Evolutionary conservation across 2,888 invertebrate genomes (phyloP).

Genomic region (Rhagonycha lutea): DNA sequence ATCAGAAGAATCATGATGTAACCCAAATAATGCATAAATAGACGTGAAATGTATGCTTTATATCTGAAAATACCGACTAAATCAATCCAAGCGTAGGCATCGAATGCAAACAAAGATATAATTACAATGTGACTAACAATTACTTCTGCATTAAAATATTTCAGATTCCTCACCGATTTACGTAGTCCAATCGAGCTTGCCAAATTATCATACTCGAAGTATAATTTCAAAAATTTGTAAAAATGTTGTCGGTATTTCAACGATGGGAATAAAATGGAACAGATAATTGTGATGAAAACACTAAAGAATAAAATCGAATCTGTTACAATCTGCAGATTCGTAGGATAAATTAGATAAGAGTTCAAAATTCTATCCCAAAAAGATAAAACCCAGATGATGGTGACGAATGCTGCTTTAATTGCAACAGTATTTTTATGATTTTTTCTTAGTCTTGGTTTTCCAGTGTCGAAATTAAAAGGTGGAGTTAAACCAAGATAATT

Average conservation of each 20-base stretch:
- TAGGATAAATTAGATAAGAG: neutral
- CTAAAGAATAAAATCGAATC: neutral
- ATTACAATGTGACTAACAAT: neutral
- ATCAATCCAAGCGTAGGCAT: constrained; percentile 6
- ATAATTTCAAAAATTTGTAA: neutral
- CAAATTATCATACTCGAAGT: neutral
- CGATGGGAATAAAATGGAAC: neutral
- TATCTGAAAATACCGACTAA: neutral
- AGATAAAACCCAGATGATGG: neutral
- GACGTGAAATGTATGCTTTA: constrained; percentile 1
- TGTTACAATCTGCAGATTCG: neutral
- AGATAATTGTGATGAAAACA: neutral
- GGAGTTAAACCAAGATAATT: neutral
- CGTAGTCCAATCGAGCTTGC: neutral
- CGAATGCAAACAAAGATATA: neutral
- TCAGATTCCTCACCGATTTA: neutral
- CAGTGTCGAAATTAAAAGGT: neutral
- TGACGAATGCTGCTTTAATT: neutral
- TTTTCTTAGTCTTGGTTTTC: neutral
- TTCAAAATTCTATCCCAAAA: neutral
- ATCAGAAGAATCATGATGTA: constrained; percentile 4
- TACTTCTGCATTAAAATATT: neutral
- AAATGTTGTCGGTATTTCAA: neutral
- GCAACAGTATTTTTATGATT: neutral
- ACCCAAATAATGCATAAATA: neutral